Percentiles rank a stretch among this genome's conserved stretches.
Evolutionary conservation across 1,140 invertebrate genomes (phyloP).

Genomic region (Coptotermes formosanus): DNA sequence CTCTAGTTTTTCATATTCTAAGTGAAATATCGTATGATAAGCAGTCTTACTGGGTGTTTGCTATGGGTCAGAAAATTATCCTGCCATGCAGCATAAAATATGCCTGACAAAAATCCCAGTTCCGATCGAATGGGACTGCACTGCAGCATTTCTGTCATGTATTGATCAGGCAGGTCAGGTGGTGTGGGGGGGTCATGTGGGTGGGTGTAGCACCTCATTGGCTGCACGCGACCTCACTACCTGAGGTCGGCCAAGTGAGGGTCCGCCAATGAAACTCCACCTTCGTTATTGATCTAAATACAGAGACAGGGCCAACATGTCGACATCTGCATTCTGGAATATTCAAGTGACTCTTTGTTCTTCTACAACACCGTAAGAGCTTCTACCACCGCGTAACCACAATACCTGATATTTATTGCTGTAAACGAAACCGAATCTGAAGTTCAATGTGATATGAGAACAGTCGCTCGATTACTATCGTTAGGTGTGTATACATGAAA

Average conservation of each 20-base stretch:
- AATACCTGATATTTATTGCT: too few species aligned
- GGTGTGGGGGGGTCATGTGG: constrained; percentile 2
- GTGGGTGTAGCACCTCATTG: constrained; percentile 6
- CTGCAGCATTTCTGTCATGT: constrained; percentile 5
- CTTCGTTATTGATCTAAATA: constrained; percentile 17
- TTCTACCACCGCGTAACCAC: neutral
- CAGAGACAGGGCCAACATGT: neutral
- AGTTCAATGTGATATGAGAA: too few species aligned
- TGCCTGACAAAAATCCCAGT: neutral
- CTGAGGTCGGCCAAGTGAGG: neutral
- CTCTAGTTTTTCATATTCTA: too few species aligned
- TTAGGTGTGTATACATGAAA: too few species aligned
- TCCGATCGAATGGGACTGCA: neutral
- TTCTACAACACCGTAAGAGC: neutral
- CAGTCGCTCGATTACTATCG: too few species aligned
- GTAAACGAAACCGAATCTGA: too few species aligned
- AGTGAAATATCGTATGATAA: too few species aligned
- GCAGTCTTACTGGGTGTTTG: too few species aligned
- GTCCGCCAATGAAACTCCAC: neutral
- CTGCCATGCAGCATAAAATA: too few species aligned
- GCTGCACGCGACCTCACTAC: constrained; percentile 11
- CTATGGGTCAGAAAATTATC: too few species aligned
- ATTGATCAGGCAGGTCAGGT: constrained; percentile 14
- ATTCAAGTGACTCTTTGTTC: neutral
- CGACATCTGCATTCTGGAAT: constrained; percentile 10